phyloP scores from a whole-genome alignment of 92 coral and sea anemone species.

The Palythoa grandiflora region DNA sequence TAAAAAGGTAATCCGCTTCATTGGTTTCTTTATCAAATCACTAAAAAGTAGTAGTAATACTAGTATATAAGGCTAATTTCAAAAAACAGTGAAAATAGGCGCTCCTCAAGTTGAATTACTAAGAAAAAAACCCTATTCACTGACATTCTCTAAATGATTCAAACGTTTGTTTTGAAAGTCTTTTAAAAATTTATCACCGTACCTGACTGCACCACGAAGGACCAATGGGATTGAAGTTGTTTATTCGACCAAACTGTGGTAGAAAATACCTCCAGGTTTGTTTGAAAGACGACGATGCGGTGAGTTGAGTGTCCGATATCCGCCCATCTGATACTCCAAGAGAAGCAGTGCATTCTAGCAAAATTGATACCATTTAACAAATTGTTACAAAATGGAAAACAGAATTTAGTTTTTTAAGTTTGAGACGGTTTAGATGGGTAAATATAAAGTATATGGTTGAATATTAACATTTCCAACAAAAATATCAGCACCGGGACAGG shows the following conservation, averaged over 20 bases:
- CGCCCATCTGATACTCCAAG: constrained; percentile 86
- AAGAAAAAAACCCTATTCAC: too few species aligned
- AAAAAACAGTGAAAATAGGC: too few species aligned
- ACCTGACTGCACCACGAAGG: constrained; percentile 90
- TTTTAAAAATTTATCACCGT: not conserved
- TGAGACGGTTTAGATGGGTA: not conserved
- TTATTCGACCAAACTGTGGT: constrained; percentile 71
- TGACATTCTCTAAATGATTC: too few species aligned
- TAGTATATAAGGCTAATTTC: too few species aligned
- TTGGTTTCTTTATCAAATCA: not conserved
- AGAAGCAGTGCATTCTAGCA: constrained; percentile 73
- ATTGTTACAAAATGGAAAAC: not conserved
- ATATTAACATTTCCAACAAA: too few species aligned
- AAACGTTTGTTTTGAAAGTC: not conserved
- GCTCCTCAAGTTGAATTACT: too few species aligned
- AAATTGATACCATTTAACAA: not conserved
- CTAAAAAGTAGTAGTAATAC: not conserved
- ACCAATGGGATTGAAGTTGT: not conserved
- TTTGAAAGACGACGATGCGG: constrained; percentile 71
- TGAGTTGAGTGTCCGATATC: constrained; percentile 69
- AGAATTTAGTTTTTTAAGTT: not conserved
- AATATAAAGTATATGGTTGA: too few species aligned
- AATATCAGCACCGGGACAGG: too few species aligned
- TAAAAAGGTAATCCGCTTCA: not conserved
- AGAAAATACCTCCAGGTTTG: constrained; percentile 40